These are phyloP conservation scores for Rhodeus uyekii DNA, from an alignment of 2,797 vertebrate genomes.

Conservation along the genomic window DNA sequence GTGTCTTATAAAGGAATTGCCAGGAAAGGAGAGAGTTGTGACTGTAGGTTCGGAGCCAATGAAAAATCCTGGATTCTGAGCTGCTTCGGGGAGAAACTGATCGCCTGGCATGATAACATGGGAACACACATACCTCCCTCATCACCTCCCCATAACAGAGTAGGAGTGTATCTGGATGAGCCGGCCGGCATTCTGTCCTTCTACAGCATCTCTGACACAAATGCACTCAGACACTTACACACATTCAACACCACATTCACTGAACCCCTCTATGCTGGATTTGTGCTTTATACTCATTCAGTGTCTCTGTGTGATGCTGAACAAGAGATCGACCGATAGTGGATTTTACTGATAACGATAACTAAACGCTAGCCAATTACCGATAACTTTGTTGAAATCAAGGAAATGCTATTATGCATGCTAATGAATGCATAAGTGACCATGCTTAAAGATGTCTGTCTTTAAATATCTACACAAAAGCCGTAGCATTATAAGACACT, in stretches of 20 bases:
- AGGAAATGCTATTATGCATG: too few species aligned
- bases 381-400: too few species aligned
- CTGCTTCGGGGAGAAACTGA: conserved; percentile 29
- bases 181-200: neutral
- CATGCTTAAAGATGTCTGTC: too few species aligned
- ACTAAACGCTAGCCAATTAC: too few species aligned
- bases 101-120: conserved; percentile 22
- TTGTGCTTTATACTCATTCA: conserved; percentile 29
- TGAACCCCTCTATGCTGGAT: conserved; percentile 14
- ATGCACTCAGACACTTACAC: neutral
- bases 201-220: conserved; percentile 3
- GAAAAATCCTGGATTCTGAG: conserved; percentile 29
- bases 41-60: conserved; percentile 13
- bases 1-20: conserved; percentile 1
- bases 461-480: too few species aligned
- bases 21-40: conserved; percentile 1
- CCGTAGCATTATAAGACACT: too few species aligned
- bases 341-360: too few species aligned
- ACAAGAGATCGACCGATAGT: too few species aligned
- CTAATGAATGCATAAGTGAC: too few species aligned
- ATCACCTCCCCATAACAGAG: conserved; percentile 11
- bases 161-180: conserved; percentile 3
- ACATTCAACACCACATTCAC: conserved; percentile 27
- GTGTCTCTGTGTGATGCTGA: conserved; percentile 5
- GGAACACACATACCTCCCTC: neutral